These are phyloP conservation scores for Drosophila silvestris DNA, from an alignment of 2,888 invertebrate species.

Conservation along the genomic window DNA sequence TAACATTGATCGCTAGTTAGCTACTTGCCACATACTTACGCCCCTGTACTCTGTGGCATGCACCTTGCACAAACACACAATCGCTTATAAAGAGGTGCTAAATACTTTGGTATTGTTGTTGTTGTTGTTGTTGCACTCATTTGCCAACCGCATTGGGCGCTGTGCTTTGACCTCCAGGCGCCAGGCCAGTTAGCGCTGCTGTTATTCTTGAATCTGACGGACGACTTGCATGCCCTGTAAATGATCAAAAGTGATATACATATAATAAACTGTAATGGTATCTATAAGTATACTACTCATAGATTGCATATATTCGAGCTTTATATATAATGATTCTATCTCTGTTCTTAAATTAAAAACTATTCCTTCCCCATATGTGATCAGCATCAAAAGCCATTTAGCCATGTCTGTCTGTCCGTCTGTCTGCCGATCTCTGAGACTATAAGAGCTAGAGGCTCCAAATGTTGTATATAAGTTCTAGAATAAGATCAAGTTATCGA, in stretches of 20 bases:
- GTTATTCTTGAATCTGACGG: conserved; percentile 36
- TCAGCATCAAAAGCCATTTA: no score
- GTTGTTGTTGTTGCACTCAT: conserved; percentile 14
- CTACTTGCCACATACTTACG: conserved; percentile 1
- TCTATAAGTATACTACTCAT: background rate
- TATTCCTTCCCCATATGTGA: no score
- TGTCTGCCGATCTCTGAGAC: background rate
- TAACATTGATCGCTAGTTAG: background rate
- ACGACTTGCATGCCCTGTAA: conserved; percentile 32
- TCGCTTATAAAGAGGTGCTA: conserved; percentile 51
- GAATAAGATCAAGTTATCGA: background rate
- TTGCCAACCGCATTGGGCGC: conserved; percentile 12
- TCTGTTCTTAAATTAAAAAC: background rate
- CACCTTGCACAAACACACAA: conserved; percentile 25
- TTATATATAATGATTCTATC: background rate
- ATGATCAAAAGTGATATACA: background rate
- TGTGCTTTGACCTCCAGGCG: conserved; percentile 13
- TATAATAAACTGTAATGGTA: background rate
- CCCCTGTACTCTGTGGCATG: conserved; percentile 42
- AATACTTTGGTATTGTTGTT: conserved; percentile 40
- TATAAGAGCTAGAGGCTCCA: background rate
- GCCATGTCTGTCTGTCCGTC: no score
- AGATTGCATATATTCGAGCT: background rate
- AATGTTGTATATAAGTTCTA: background rate
- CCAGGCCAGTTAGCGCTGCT: conserved; percentile 7